Base-by-base conservation (phyloP, 1,140 invertebrate species). In the Drosophila yakuba region DNA sequence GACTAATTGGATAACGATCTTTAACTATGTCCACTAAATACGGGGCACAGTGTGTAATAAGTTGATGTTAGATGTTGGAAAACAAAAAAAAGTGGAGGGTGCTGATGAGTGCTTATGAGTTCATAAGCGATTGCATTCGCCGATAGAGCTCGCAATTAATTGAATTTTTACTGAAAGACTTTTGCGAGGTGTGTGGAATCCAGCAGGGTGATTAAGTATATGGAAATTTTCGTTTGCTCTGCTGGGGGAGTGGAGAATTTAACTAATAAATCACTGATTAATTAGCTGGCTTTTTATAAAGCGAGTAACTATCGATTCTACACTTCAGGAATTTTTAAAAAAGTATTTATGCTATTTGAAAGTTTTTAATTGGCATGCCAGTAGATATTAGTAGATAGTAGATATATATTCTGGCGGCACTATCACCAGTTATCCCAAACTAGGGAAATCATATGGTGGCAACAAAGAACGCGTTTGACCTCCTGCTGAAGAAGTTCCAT, bases 1-100 rank as follows among this genome's bases (percentile, higher is more conserved):
- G 80, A 89, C 84, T 89, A 89, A 89, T 89, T 89, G 84, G 84
- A 89, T 89, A 88, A 88, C 83, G 83, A 88, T 88, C 83, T 88
- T 79, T 83, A 80, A 74, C 83, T 88, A 89, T 89, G 79, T 25
- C 71, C 56, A 59, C 55, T 76, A 68, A 60, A 60, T 54, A 50
- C 51, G 28, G 25, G 7, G 28, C 32, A 32, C 28, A 32, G 20
- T 32, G 39, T 62, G 32, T 63, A 11, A 5, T 61, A 10, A 39
- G 38, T 39, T 28, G 15, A 14, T 20, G 35, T 23, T 20, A 20
- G 20, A 20, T 20, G 20, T 20, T 20, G 20, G 20, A 20, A 20
- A 20, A 20, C 20, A 20, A 20, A 20, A 20, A 20, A 20, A 20
- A 20, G 20, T 50, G 58, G 23, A 23, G 44, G 43, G 36, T 28